A percentile compares a stretch with the other conserved stretches of the same genome.
phyloP scores from a whole-genome alignment of 2,888 invertebrate species.

The Mamestra brassicae region DNA sequence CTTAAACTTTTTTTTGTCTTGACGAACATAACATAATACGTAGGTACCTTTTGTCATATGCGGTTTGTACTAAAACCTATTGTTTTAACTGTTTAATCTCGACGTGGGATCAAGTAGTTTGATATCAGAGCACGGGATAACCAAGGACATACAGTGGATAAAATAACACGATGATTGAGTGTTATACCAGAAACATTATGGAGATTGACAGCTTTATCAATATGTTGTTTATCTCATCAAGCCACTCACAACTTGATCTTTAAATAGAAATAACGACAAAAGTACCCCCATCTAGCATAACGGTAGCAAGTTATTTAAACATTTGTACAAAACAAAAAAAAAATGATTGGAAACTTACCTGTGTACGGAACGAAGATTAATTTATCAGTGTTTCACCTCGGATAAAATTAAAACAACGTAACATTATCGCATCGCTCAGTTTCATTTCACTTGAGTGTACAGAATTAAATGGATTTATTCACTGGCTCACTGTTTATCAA shows the following conservation, averaged over 20 bases:
- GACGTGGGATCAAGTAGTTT: conserved; percentile 40
- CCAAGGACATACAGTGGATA: conserved; percentile 42
- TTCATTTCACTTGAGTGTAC: conserved; percentile 80
- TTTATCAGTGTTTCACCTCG: conserved; percentile 71
- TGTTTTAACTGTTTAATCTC: conserved; percentile 52
- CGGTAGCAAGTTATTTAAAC: not conserved
- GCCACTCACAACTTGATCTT: not conserved
- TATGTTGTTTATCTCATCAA: conserved; percentile 34
- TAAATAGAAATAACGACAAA: conserved; percentile 21
- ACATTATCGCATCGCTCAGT: conserved; percentile 81
- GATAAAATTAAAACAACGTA: conserved; percentile 78
- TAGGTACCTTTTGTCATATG: conserved; percentile 11
- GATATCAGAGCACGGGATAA: conserved; percentile 40
- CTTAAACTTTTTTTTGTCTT: conserved; percentile 2
- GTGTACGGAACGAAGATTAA: conserved; percentile 64
- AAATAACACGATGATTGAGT: conserved; percentile 30
- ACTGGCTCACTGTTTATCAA: conserved; percentile 75
- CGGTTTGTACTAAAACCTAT: conserved; percentile 22
- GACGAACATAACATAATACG: not conserved
- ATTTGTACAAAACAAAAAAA: conserved; percentile 10
- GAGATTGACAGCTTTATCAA: conserved; percentile 56
- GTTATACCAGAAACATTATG: conserved; percentile 22
- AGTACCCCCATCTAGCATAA: conserved; percentile 13
- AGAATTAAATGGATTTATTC: conserved; percentile 64
- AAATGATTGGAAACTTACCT: conserved; percentile 61